Evolutionary conservation across 1,140 invertebrate species (phyloP).

Genomic region (Chymomyza costata): DNA sequence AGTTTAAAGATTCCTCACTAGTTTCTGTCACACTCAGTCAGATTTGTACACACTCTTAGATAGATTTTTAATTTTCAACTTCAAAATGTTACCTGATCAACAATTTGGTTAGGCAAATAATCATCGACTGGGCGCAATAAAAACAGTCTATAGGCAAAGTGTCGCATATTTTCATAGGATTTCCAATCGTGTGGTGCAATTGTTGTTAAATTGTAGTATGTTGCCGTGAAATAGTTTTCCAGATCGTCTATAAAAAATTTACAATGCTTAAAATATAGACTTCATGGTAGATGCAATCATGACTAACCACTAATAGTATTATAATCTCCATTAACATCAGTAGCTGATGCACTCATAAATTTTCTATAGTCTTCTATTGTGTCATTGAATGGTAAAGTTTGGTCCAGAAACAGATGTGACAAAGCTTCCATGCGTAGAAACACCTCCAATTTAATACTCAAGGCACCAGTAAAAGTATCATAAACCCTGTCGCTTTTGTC

Average conservation of each 20-base stretch:
- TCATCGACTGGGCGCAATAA: slow-evolving; percentile 89
- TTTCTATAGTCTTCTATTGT: slow-evolving; percentile 72
- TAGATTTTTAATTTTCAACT: too few relatives aligned
- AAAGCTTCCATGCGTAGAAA: slow-evolving; percentile 93
- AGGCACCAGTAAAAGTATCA: slow-evolving; percentile 76
- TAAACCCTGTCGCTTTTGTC: slow-evolving; percentile 9
- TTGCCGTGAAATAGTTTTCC: slow-evolving; percentile 94
- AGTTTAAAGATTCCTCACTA: too few relatives aligned
- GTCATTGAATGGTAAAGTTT: slow-evolving; percentile 61
- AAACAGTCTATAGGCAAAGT: slow-evolving; percentile 91
- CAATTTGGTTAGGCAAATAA: slow-evolving; percentile 95
- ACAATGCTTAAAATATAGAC: not conserved
- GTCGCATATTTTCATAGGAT: slow-evolving; percentile 97
- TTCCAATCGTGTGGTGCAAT: slow-evolving; percentile 98
- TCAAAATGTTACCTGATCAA: slow-evolving; percentile 89
- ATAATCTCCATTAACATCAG: slow-evolving; percentile 75
- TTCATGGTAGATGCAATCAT: not conserved
- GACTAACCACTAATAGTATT: slow-evolving; percentile 47
- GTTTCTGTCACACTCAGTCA: too few relatives aligned
- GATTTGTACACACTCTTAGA: too few relatives aligned
- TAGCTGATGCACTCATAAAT: slow-evolving; percentile 75
- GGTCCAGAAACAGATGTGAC: slow-evolving; percentile 89
- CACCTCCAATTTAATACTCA: slow-evolving; percentile 92
- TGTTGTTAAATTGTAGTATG: slow-evolving; percentile 98
- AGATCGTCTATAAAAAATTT: slow-evolving; percentile 79